Percentiles rank a stretch among this genome's conserved stretches.
phyloP scores from a whole-genome alignment of 2,888 invertebrate species.

The Leptinotarsa rubiginosa region DNA sequence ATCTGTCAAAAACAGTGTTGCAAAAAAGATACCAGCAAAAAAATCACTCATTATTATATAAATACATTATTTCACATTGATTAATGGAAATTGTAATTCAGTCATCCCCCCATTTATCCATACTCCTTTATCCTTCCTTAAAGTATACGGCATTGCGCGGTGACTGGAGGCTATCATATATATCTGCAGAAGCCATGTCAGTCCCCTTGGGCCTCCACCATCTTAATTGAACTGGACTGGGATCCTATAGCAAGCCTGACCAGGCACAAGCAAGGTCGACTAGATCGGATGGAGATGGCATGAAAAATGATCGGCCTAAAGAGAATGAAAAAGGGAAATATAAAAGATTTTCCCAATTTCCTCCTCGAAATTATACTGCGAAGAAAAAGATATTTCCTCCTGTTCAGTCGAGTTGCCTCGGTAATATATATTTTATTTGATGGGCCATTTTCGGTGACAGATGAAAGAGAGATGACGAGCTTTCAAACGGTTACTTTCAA shows the following conservation, averaged over 20 bases:
- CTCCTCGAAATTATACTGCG: slow-evolving; percentile 64
- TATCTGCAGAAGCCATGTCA: slow-evolving; percentile 47
- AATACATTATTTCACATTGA: too few species aligned
- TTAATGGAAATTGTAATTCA: neutral
- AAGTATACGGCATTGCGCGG: slow-evolving; percentile 38
- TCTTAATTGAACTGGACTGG: slow-evolving; percentile 67
- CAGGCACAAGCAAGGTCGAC: slow-evolving; percentile 51
- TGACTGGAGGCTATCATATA: slow-evolving; percentile 42
- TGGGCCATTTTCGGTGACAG: neutral
- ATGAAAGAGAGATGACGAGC: neutral
- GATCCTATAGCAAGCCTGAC: slow-evolving; percentile 51
- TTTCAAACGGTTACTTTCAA: neutral
- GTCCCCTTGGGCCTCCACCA: slow-evolving; percentile 62
- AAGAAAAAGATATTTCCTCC: slow-evolving; percentile 12
- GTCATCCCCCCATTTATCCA: slow-evolving; percentile 20
- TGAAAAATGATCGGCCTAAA: slow-evolving; percentile 68
- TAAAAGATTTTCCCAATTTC: slow-evolving; percentile 68
- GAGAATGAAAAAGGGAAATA: slow-evolving; percentile 66
- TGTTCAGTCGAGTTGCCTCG: neutral
- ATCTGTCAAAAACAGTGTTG: too few species aligned
- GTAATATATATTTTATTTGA: slow-evolving; percentile 6
- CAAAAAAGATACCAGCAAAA: too few species aligned
- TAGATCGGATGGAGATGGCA: slow-evolving; percentile 65
- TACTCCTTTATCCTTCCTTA: slow-evolving; percentile 24
- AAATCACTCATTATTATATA: too few species aligned